Conservation (phyloP, 2,113 vertebrate species). For the Mirza zaza region DNA sequence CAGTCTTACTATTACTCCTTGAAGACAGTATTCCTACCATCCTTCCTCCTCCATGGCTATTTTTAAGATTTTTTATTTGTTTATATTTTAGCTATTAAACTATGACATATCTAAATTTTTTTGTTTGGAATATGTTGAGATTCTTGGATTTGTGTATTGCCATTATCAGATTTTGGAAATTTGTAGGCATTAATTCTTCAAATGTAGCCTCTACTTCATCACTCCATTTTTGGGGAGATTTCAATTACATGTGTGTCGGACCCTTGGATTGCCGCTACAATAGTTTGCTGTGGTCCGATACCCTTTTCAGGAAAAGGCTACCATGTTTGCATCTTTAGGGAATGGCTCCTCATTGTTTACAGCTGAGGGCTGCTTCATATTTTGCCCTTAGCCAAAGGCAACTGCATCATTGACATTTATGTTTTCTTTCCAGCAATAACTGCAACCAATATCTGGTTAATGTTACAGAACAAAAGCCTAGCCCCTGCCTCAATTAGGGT, state of each 20-base stretch:
- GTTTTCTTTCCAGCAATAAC: neutral
- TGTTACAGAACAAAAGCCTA: neutral
- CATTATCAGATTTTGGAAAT: neutral
- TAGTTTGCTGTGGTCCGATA: fast-evolving
- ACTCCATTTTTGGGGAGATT: neutral
- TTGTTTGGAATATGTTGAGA: neutral
- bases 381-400: neutral
- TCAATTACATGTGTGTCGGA: neutral
- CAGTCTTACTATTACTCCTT: neutral
- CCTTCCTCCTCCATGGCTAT: too few species aligned
- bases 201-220: neutral
- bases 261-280: neutral
- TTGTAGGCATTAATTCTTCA: neutral
- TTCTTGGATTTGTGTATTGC: neutral
- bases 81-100: neutral
- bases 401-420: too few species aligned
- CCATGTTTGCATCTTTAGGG: neutral
- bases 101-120: neutral
- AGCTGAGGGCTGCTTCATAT: neutral
- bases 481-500: neutral
- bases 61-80: neutral
- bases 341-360: neutral
- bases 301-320: neutral
- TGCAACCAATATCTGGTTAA: neutral
- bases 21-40: neutral